Percentiles rank a stretch among this genome's conserved stretches.
Conservation (phyloP, 64 coral and sea anemone genomes). For the Acropora yongei region DNA sequence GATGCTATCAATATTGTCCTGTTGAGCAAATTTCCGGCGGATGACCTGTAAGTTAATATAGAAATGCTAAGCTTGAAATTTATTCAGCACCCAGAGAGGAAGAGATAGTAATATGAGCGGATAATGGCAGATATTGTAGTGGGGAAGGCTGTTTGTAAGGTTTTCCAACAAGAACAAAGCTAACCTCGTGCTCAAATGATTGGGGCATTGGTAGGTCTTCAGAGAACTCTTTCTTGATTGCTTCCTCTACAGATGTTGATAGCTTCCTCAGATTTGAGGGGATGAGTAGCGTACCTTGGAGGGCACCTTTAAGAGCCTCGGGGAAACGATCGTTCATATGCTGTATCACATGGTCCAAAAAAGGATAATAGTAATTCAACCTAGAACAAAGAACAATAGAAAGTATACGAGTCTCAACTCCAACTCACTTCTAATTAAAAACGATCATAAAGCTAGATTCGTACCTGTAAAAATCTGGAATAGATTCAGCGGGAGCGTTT, state of each 20-base stretch:
- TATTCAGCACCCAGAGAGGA: too few relatives aligned
- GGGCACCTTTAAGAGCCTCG: constrained; percentile 57
- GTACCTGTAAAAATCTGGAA: constrained; percentile 63
- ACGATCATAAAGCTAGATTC: constrained; percentile 32
- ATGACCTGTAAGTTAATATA: too few relatives aligned
- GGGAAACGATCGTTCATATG: constrained; percentile 60
- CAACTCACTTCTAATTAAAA: constrained; percentile 10
- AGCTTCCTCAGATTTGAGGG: constrained; percentile 52
- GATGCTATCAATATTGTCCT: too few relatives aligned
- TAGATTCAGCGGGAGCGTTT: constrained; percentile 61
- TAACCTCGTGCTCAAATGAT: too few relatives aligned
- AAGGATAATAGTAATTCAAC: constrained; percentile 83
- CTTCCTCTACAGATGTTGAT: constrained; percentile 2
- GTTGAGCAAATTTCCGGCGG: too few relatives aligned
- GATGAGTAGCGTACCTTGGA: constrained; percentile 61
- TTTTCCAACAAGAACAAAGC: too few relatives aligned
- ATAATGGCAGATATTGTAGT: too few relatives aligned
- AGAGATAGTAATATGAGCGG: too few relatives aligned
- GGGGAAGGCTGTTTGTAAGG: too few relatives aligned
- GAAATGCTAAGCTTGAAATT: too few relatives aligned
- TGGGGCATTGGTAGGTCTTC: too few relatives aligned
- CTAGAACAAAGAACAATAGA: constrained; percentile 50
- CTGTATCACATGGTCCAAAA: constrained; percentile 70
- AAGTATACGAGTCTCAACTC: constrained; percentile 26
- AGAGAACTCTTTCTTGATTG: background rate